Conservation (phyloP, 1,140 invertebrate species). For the Sinella curviseta region DNA sequence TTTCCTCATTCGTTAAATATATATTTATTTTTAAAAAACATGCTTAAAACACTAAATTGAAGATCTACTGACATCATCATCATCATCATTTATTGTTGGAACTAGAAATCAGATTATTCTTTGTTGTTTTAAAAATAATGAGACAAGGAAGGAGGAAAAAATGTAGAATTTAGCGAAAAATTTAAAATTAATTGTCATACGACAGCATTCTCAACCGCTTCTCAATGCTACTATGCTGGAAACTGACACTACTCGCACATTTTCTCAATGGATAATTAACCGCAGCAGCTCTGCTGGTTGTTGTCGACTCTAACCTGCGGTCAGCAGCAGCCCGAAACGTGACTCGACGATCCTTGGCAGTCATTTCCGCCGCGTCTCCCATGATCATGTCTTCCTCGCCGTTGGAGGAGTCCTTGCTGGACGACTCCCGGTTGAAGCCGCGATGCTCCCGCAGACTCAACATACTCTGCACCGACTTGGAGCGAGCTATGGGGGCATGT, state of each 20-base stretch:
- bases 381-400: constrained; percentile 38
- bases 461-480: constrained; percentile 48
- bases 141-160: too few relatives aligned
- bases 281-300: constrained; percentile 16
- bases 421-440: constrained; percentile 36
- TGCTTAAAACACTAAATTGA: too few relatives aligned
- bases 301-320: constrained; percentile 48
- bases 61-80: too few relatives aligned
- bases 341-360: constrained; percentile 39
- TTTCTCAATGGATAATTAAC: constrained; percentile 43
- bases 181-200: constrained; percentile 43
- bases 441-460: constrained; percentile 28
- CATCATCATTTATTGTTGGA: too few relatives aligned
- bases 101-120: too few relatives aligned
- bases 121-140: too few relatives aligned
- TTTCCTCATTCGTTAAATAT: too few relatives aligned
- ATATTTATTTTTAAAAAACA: too few relatives aligned
- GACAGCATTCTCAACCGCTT: constrained; percentile 47
- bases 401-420: constrained; percentile 39
- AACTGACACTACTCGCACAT: constrained; percentile 46
- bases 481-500: constrained; percentile 45
- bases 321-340: constrained; percentile 43
- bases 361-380: constrained; percentile 37
- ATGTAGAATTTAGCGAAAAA: not conserved
- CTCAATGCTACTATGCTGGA: constrained; percentile 44